A percentile compares a stretch with the other conserved stretches of the same genome.
Evolutionary conservation across 1,140 invertebrate species (phyloP).

Genomic region (Penaeus indicus): DNA sequence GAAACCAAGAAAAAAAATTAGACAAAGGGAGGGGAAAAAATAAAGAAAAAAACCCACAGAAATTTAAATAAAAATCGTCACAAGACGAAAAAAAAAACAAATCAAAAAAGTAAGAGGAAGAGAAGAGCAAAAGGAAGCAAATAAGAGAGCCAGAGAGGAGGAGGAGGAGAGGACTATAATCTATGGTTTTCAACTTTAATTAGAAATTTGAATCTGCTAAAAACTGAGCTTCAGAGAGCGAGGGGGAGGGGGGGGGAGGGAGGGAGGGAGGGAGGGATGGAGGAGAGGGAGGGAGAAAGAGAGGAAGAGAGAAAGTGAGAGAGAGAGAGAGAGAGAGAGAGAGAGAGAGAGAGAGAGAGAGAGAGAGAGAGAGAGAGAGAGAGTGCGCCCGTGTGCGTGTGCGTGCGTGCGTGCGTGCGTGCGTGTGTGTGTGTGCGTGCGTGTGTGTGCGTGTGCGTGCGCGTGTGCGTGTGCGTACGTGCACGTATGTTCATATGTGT

Average conservation of each 20-base stretch:
- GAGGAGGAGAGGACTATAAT: background rate
- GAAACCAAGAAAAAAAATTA: background rate
- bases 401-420: background rate
- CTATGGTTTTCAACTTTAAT: too few species aligned
- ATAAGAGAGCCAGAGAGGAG: background rate
- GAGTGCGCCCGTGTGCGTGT: background rate
- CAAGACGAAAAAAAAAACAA: background rate
- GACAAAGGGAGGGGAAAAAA: background rate
- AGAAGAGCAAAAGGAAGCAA: background rate
- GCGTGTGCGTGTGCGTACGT: constrained; percentile 2
- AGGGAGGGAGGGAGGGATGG: background rate
- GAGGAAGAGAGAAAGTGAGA: background rate
- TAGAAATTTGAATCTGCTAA: background rate
- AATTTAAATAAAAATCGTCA: too few species aligned
- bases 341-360: background rate
- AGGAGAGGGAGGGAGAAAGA: background rate
- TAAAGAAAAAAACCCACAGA: background rate
- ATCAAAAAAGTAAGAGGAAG: background rate
- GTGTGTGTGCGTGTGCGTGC: background rate
- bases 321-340: background rate
- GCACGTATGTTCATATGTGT: background rate
- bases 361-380: background rate
- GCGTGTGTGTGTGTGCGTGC: background rate
- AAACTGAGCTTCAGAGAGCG: too few species aligned
- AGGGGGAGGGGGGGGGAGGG: background rate